phyloP scores from a whole-genome alignment of 2,797 vertebrate species.

The Rhynchonycteris naso region DNA sequence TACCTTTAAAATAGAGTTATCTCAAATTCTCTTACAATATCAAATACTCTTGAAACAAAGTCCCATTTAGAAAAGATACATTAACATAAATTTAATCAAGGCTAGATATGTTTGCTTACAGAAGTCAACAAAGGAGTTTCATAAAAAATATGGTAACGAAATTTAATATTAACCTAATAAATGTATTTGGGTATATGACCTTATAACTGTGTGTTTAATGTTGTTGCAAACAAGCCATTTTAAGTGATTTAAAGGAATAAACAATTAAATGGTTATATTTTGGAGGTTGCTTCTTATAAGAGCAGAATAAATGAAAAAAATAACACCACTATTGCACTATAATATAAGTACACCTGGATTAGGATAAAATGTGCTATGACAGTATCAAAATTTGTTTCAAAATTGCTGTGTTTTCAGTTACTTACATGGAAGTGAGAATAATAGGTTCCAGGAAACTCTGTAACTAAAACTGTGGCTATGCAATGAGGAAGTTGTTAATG shows the following conservation, averaged over 20 bases:
- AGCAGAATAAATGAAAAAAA: neutral
- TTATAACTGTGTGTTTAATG: neutral
- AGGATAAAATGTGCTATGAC: neutral
- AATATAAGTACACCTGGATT: neutral
- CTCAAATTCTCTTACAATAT: conserved; percentile 8
- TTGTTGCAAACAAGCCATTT: neutral
- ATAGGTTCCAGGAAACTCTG: neutral
- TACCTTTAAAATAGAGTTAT: neutral
- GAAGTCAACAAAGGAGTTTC: neutral
- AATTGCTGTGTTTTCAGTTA: neutral
- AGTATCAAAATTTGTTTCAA: neutral
- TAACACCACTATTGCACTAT: neutral
- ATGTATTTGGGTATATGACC: neutral
- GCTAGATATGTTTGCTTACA: neutral
- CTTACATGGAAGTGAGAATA: neutral
- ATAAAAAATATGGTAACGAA: neutral
- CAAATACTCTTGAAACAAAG: neutral
- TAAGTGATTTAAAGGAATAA: neutral
- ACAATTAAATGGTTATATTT: neutral
- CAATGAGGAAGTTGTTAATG: neutral
- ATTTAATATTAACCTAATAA: neutral
- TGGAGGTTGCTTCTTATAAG: neutral
- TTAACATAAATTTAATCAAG: neutral
- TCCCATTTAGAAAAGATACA: neutral
- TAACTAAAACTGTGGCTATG: neutral